Evolutionary conservation across 2,888 invertebrate species (phyloP).

Genomic region (Drosophila aldrichi): DNA sequence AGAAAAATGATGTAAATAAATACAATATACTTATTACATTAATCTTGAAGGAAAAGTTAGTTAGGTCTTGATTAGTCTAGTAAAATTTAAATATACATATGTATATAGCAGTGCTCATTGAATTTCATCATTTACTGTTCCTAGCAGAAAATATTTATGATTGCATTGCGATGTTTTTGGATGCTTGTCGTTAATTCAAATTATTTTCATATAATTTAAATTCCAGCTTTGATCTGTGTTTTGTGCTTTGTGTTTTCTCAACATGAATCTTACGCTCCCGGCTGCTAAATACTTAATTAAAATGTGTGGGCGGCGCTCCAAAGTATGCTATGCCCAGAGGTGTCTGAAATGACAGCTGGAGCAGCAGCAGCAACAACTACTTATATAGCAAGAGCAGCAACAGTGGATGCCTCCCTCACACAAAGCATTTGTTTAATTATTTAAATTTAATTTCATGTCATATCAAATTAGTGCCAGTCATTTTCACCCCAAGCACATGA

Average conservation of each 20-base stretch:
- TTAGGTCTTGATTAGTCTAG: too few relatives aligned
- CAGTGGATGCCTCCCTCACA: slow-evolving; percentile 33
- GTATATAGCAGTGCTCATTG: neutral
- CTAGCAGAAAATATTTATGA: neutral
- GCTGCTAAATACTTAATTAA: slow-evolving; percentile 51
- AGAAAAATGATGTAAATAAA: too few relatives aligned
- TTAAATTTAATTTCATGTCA: slow-evolving; percentile 77
- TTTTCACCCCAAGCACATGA: slow-evolving; percentile 63
- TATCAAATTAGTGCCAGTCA: slow-evolving; percentile 76
- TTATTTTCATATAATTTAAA: slow-evolving; percentile 26
- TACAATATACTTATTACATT: too few relatives aligned
- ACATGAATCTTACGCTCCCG: slow-evolving; percentile 2
- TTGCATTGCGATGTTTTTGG: slow-evolving; percentile 1
- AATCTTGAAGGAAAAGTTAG: too few relatives aligned
- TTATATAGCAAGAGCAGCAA: neutral
- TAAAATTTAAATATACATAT: too few relatives aligned
- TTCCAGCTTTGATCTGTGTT: slow-evolving; percentile 26
- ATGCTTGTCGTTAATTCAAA: neutral
- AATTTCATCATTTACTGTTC: neutral
- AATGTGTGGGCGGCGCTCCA: slow-evolving; percentile 32
- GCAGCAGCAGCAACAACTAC: neutral
- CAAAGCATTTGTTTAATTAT: slow-evolving; percentile 70
- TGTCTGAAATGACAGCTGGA: slow-evolving; percentile 13
- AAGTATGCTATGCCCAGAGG: slow-evolving; percentile 59
- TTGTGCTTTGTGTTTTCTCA: neutral